Conservation (phyloP, 2,888 invertebrate genomes). For the Chymomyza caudatula region DNA sequence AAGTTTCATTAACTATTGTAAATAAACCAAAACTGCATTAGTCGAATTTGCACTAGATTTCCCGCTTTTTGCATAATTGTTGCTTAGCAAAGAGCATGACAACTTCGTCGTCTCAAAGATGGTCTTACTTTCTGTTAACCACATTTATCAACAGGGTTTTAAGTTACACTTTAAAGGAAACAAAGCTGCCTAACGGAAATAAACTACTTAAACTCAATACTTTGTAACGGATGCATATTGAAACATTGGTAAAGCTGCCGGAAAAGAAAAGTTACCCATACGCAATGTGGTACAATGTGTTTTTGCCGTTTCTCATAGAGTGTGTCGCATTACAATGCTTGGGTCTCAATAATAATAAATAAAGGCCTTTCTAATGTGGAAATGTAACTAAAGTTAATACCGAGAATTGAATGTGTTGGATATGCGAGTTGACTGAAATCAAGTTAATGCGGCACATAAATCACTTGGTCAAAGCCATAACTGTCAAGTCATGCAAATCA, state of each 20-base stretch:
- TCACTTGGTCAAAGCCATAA: conserved; percentile 52
- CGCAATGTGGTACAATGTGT: conserved; percentile 50
- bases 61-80: no score
- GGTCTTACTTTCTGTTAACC: neutral
- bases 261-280: conserved; percentile 51
- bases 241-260: conserved; percentile 19
- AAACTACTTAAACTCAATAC: neutral
- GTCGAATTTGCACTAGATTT: no score
- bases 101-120: neutral
- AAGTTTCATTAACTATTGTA: no score
- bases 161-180: conserved; percentile 34
- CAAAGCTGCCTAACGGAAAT: conserved; percentile 16
- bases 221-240: neutral
- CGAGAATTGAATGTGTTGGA: neutral
- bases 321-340: conserved; percentile 44
- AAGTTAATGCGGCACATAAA: conserved; percentile 36
- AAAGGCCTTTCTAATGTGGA: conserved; percentile 43
- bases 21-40: no score
- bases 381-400: conserved; percentile 19
- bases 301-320: neutral
- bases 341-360: conserved; percentile 21
- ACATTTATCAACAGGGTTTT: conserved; percentile 21
- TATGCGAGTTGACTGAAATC: neutral
- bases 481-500: conserved; percentile 60
- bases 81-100: no score